Evolutionary conservation across 1,140 invertebrate genomes (phyloP), one percentile per base, ranked within the genome.

Genomic region (Dendroctonus ponderosae): DNA sequence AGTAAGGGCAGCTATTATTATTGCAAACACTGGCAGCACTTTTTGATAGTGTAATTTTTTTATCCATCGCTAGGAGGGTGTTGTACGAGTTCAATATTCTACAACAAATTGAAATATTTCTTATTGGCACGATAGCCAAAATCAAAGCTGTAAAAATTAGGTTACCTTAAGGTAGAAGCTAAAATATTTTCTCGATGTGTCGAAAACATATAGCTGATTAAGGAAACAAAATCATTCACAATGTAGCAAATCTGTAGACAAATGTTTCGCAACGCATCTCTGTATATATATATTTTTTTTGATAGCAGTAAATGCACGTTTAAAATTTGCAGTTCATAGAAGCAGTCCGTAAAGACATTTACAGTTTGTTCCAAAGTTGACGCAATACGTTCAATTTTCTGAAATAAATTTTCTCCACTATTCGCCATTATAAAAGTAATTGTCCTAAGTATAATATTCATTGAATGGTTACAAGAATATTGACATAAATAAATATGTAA

Each of bases 1-100:
- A 78, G 26, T 79, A 79, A 4, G 85, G 83, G 70, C 82, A 85
- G 65, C 84, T 84, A 26, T 26, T 26, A 62, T 86, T 86, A 53
- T 78, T 82, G 66, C 80, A 82, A 11, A 82, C 76, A 69, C 78
- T 71, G 14, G 62, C 57, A 12, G 69, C 76, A 12, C 62, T 69
- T 39, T 72, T 73, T n/a, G 41, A 57, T 48, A 77, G 49, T 7
- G 69, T 63, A 57, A 71, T 75, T 66, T 74, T 77, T 12, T 43
- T 42, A 64, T 77, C 72, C 52, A 77, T 67, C 15, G 65, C 50
- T 44, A 79, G 65, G 39, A 76, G 57, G 54, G 58, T 64, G 44
- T 74, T 74, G 51, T 70, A 73, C 38, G 54, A 60, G 14, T 64
- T 69, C 3, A 68, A 71, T 12, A 73, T 46, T 59, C 72, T 75